These are phyloP conservation scores for Paedocypris sp. DNA, from an alignment of 2,113 vertebrate genomes.

Conservation along the genomic window DNA sequence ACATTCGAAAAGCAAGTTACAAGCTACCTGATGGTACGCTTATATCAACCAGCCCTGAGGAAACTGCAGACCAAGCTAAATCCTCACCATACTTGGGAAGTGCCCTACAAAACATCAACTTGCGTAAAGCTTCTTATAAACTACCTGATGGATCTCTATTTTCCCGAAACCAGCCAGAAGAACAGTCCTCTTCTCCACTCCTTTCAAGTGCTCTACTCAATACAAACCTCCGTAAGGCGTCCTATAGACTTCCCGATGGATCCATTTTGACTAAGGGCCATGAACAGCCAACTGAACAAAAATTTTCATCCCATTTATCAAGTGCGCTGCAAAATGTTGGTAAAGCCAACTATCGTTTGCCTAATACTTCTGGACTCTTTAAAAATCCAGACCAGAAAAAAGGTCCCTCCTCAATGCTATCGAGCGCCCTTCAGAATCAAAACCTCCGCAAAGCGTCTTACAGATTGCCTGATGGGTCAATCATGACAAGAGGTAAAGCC, in stretches of 20 bases:
- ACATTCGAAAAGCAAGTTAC: slow-evolving; percentile 45
- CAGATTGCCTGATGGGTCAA: slow-evolving; percentile 52
- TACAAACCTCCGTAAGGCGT: slow-evolving; percentile 43
- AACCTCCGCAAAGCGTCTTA: slow-evolving; percentile 50
- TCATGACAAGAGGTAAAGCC: slow-evolving; percentile 47
- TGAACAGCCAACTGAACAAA: slow-evolving; percentile 25
- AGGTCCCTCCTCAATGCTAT: slow-evolving; percentile 39
- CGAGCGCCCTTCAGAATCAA: slow-evolving; percentile 51
- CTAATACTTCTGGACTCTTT: slow-evolving; percentile 40
- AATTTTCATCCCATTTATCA: slow-evolving; percentile 48
- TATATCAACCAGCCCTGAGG: slow-evolving; percentile 21
- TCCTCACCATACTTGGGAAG: slow-evolving; percentile 49
- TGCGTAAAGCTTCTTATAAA: slow-evolving; percentile 52
- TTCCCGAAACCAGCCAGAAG: slow-evolving; percentile 23
- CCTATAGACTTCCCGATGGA: slow-evolving; percentile 45
- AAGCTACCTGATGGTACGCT: slow-evolving; percentile 39
- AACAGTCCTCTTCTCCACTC: slow-evolving; percentile 17
- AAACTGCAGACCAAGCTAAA: slow-evolving; percentile 20
- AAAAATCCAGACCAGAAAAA: slow-evolving; percentile 30
- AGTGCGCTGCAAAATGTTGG: slow-evolving; percentile 50
- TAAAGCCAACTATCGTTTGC: slow-evolving; percentile 52
- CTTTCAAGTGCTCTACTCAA: slow-evolving; percentile 44
- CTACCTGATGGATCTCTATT: slow-evolving; percentile 46
- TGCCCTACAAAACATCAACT: slow-evolving; percentile 48
- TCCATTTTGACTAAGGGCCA: slow-evolving; percentile 28